A percentile compares a stretch with the other conserved stretches of the same genome.
Conservation (phyloP, 2,797 vertebrate species). For the Hirundo rustica region DNA sequence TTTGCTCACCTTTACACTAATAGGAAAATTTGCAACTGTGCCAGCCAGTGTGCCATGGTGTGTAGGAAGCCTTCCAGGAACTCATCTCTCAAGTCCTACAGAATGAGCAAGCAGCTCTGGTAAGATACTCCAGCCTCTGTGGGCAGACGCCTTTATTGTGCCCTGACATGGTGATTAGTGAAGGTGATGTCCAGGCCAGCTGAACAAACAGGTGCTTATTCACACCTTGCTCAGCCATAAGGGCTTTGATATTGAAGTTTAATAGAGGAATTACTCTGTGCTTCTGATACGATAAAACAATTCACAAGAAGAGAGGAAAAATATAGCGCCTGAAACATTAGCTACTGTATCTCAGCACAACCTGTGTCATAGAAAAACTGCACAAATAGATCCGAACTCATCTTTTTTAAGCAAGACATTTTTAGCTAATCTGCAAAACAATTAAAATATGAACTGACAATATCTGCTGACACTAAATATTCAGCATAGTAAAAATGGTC, state of each 20-base stretch:
- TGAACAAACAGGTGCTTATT: neutral
- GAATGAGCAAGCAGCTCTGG: neutral
- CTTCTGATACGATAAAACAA: neutral
- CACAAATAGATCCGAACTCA: neutral
- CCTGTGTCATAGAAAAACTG: neutral
- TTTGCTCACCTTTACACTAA: neutral
- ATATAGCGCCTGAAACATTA: neutral
- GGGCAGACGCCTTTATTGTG: neutral
- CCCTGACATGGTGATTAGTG: neutral
- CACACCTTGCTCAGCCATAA: neutral
- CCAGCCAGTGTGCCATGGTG: fast-evolving
- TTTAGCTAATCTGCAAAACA: neutral
- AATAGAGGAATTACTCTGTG: neutral
- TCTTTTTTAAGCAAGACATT: neutral
- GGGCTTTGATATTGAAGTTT: neutral
- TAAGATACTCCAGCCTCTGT: neutral
- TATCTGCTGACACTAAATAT: neutral
- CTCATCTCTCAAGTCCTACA: neutral
- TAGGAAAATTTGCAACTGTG: neutral
- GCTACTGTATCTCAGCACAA: neutral
- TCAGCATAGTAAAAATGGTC: neutral
- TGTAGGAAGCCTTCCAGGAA: neutral
- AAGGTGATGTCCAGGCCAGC: neutral
- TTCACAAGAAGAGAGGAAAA: neutral
- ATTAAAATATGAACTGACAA: neutral